phyloP scores from a whole-genome alignment of 2,888 invertebrate genomes.

The Cryptocephalus moraei region DNA sequence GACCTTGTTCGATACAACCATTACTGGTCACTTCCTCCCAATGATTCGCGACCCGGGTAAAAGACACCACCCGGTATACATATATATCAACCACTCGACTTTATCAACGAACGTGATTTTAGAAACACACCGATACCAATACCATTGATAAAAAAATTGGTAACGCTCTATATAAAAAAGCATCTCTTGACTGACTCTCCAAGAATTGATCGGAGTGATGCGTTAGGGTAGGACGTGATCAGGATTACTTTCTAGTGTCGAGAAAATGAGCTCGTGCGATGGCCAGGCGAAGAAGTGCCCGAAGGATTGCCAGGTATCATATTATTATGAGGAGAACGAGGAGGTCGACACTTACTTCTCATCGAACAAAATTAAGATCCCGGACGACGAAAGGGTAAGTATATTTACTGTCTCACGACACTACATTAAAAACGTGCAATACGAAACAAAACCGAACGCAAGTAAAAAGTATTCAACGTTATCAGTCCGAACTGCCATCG shows the following conservation, averaged over 20 bases:
- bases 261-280: background rate
- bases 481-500: too few relatives aligned
- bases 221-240: background rate
- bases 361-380: conserved; percentile 48
- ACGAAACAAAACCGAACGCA: too few relatives aligned
- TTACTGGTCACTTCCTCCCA: too few relatives aligned
- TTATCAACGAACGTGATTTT: too few relatives aligned
- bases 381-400: conserved; percentile 43
- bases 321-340: conserved; percentile 19
- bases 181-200: background rate
- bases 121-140: too few relatives aligned
- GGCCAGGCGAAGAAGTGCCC: background rate
- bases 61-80: too few relatives aligned
- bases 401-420: background rate
- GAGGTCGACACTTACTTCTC: conserved; percentile 47
- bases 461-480: too few relatives aligned
- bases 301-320: conserved; percentile 1
- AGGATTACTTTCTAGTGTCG: background rate
- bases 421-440: too few relatives aligned
- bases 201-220: background rate
- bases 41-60: too few relatives aligned
- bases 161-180: background rate
- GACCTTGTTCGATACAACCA: too few relatives aligned
- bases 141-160: too few relatives aligned
- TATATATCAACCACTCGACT: too few relatives aligned